Evolutionary conservation across 2,797 vertebrate genomes (phyloP), one percentile per base, ranked within the genome.

Genomic region (Mormyrops attenuatus): DNA sequence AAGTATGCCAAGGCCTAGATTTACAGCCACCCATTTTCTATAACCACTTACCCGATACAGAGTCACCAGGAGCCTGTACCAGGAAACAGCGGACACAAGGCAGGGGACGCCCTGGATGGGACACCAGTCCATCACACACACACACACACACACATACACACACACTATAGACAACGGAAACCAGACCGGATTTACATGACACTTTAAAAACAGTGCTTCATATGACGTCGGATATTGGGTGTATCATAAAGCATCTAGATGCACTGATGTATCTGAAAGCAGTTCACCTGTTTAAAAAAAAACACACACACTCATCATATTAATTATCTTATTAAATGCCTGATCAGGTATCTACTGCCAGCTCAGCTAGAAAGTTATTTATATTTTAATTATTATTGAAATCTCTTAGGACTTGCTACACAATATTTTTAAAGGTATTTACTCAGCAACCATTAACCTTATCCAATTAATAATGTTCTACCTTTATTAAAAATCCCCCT

Each of bases 261-360:
- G 69, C 26, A 82, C 38, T 89, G 50, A 82, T 80, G 8, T n/a
- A 8, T 88, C 15, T 77, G 69, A 88, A 88, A 44, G 66, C 50
- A 13, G 5, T 55, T 53, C 73, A 80, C 50, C 69, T 77, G 15
- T 55, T 30, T 52, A 55, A 34, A 80, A 34, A 15, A 13, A 2
- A 52, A n/a, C 13, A 30, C n/a, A 69, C 3, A 80, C 13, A 38
- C 2, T 6, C 63, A 11, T 13, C 26, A 66, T 30, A 30, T 85
- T 20, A 17, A 26, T 41, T 66, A 66, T 66, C 26, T 13, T 30
- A 66, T 30, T 66, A 66, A 22, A 55, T 53, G 8, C 60, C 30
- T 15, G 53, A 60, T 60, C 52, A 88, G 86, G 15, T 44, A 73
- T 88, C 52, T 44, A 44, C 73, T 47, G 30, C 30, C 52, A 34